A percentile compares a stretch with the other conserved stretches of the same genome.
Conservation (phyloP, 2,888 invertebrate species). For the Sepioteuthis lessoniana region DNA sequence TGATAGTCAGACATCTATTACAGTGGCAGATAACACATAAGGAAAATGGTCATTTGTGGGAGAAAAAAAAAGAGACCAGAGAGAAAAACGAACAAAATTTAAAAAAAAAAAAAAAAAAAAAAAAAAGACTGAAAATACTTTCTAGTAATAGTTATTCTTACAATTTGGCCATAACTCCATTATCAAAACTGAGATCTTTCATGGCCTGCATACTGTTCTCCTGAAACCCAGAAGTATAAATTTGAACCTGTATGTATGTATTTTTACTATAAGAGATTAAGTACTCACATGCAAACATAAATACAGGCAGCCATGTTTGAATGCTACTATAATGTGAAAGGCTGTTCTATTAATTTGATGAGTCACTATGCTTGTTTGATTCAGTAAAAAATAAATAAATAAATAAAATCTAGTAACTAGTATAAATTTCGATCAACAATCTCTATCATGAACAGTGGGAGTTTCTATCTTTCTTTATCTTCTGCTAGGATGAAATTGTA, state of each 20-base stretch:
- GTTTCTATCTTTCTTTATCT: too few relatives aligned
- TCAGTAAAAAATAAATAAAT: not conserved
- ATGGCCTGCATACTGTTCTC: not conserved
- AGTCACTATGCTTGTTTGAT: not conserved
- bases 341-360: not conserved
- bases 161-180: not conserved
- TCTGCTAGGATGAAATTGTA: too few relatives aligned
- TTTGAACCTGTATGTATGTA: not conserved
- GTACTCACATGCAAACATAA: not conserved
- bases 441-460: too few relatives aligned
- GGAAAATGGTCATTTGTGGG: too few relatives aligned
- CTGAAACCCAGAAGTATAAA: not conserved
- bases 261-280: not conserved
- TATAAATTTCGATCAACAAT: not conserved
- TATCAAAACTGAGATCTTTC: not conserved
- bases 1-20: too few relatives aligned
- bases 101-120: not conserved
- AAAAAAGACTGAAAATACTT: not conserved
- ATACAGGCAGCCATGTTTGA: conserved; percentile 24
- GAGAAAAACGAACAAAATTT: too few relatives aligned
- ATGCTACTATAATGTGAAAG: not conserved
- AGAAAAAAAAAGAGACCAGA: too few relatives aligned
- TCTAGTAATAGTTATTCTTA: not conserved
- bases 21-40: too few relatives aligned
- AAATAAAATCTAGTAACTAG: not conserved